Evolutionary conservation across 2,797 vertebrate species (phyloP).

Genomic region (Rallus crepitans): DNA sequence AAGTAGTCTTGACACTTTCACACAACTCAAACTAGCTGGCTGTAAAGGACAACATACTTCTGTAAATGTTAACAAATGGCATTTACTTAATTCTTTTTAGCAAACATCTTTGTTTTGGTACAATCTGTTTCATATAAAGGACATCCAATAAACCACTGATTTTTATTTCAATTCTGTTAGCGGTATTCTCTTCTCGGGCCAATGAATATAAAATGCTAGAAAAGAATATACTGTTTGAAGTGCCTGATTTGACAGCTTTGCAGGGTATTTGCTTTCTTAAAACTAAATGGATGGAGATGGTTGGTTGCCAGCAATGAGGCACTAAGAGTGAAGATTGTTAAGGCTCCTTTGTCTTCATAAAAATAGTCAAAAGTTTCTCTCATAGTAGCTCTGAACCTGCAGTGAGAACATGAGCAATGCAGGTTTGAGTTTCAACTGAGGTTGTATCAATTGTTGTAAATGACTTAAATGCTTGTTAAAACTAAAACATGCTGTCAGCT

Average conservation of each 20-base stretch:
- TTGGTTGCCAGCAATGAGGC: conserved; percentile 75
- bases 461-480: conserved; percentile 37
- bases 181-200: conserved; percentile 53
- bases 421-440: conserved; percentile 59
- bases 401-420: conserved; percentile 62
- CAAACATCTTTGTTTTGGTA: conserved; percentile 77
- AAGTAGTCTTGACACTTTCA: conserved; percentile 74
- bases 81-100: conserved; percentile 78
- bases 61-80: conserved; percentile 73
- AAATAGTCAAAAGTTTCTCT: conserved; percentile 57
- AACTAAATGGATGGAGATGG: conserved; percentile 72
- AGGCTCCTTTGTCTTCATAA: conserved; percentile 59
- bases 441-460: conserved; percentile 61
- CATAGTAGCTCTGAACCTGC: conserved; percentile 58
- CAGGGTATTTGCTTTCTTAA: conserved; percentile 71
- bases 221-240: conserved; percentile 71
- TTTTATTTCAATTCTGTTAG: conserved; percentile 71
- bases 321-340: conserved; percentile 68
- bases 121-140: conserved; percentile 70
- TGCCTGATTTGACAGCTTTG: conserved; percentile 74
- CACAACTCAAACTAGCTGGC: conserved; percentile 72
- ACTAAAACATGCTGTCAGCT: conserved; percentile 41
- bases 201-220: conserved; percentile 61
- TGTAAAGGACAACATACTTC: conserved; percentile 76
- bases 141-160: conserved; percentile 52